A percentile compares a stretch with the other conserved stretches of the same genome.
Evolutionary conservation across 1,140 invertebrate genomes (phyloP).

Genomic region (Caenorhabditis briggsae): DNA sequence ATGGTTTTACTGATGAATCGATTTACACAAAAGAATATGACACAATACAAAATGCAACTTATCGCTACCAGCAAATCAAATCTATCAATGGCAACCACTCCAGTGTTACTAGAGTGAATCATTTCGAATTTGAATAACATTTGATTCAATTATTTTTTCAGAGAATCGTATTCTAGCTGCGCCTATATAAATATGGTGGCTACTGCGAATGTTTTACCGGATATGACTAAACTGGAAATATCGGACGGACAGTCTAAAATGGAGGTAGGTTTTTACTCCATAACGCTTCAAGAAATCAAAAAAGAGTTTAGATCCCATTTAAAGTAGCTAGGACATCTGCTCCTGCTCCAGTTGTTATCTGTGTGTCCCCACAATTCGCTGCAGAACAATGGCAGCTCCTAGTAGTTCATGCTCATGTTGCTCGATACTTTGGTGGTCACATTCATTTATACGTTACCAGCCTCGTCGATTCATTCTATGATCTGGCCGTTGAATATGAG

Average conservation of each 20-base stretch:
- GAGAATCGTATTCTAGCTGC: neutral
- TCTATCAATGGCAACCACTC: neutral
- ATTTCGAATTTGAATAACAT: neutral
- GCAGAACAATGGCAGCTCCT: conserved; percentile 55
- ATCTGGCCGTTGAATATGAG: conserved; percentile 29
- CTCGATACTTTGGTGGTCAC: conserved; percentile 15
- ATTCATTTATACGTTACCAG: conserved; percentile 51
- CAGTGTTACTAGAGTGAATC: neutral
- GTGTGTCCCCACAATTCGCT: conserved; percentile 46
- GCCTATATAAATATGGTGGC: conserved; percentile 7
- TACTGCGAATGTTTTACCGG: neutral
- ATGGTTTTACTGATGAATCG: conserved; percentile 1
- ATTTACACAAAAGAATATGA: neutral
- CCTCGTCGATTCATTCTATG: conserved; percentile 34
- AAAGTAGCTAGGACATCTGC: neutral
- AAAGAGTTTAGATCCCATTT: neutral
- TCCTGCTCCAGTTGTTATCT: conserved; percentile 25
- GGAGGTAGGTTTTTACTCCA: neutral
- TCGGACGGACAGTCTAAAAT: neutral
- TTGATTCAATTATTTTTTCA: neutral
- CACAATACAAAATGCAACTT: neutral
- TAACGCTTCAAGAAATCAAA: neutral
- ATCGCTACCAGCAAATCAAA: neutral
- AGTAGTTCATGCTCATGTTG: conserved; percentile 5
- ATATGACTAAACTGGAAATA: neutral